Evolutionary conservation across 1,140 invertebrate genomes (phyloP).

Genomic region (Drosophila pectinifera): DNA sequence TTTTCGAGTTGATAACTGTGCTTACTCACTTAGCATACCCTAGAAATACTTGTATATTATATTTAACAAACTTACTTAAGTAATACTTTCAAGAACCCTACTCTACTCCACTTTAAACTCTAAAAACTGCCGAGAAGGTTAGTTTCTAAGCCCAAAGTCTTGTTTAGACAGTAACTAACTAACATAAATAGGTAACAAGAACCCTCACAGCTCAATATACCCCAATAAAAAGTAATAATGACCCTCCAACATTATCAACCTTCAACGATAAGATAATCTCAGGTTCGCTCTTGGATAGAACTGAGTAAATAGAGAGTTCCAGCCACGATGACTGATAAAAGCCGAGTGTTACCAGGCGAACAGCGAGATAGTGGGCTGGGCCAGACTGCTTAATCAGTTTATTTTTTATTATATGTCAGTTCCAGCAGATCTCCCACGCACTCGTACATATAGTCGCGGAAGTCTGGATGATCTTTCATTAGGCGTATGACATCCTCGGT

Average conservation of each 20-base stretch:
- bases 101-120: no score
- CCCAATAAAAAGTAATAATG: neutral
- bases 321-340: constrained; percentile 29
- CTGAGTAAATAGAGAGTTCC: neutral
- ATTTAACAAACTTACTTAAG: neutral
- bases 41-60: no score
- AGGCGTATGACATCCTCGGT: constrained; percentile 47
- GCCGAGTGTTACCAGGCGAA: constrained; percentile 41
- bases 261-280: constrained; percentile 46
- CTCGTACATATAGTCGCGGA: constrained; percentile 63
- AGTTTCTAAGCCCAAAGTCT: neutral
- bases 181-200: neutral
- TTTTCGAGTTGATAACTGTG: neutral
- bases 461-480: constrained; percentile 56
- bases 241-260: neutral
- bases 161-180: neutral
- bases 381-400: constrained; percentile 29
- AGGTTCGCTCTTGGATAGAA: neutral
- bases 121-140: neutral
- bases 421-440: constrained; percentile 73
- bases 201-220: neutral
- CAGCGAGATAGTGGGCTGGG: constrained; percentile 24
- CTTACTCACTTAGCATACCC: neutral
- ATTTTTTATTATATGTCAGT: constrained; percentile 61
- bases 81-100: neutral